Base-by-base conservation (phyloP, 2,888 invertebrate species). In the Orchestes rusci region DNA sequence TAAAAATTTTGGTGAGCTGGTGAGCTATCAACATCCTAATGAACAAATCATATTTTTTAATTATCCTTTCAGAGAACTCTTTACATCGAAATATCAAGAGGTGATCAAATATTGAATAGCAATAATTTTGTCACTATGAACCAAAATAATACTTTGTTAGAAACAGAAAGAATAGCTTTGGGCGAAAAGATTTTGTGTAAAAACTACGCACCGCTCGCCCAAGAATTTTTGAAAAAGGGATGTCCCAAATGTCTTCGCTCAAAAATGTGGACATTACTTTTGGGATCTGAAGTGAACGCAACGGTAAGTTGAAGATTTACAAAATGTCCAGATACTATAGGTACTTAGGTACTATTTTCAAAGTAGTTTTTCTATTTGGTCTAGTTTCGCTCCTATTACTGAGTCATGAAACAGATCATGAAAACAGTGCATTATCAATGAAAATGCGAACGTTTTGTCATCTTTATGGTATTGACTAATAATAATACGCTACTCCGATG, bases 221-320 rank as follows among this genome's bases (percentile, higher is more conserved):
- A 93, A 66, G 93, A 95, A 70, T 90, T 83, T 65, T 70, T 92
- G 8, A 94, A 94, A 70, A 79, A 80, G 53, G 90, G 91, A 12
- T 84, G 85, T 56, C 90, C 91, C 0, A 77, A 83, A 53, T 74
- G 77, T 50, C 72, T 90, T 31, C 74, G 96, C 10, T 88, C 87
- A 0, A 77, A 76, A 49, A 73, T 95, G 1, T 96, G 95, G 94
- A 76, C 85, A 1, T 81, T 86, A 53, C 84, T 94, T 5, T 71
- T 96, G 8, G 91, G 90, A 15, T 83, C 87, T 32, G 82, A 85
- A 56, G 73, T 85, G 2, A 79, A 79, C 57, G 64, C 74, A 43
- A 76, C 76, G 67, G 86, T 85, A 68, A 64, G 63, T 50, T n/a
- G n/a, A n/a, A n/a, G n/a, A n/a, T n/a, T n/a, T n/a, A n/a, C n/a